Percentiles rank a stretch among this genome's conserved stretches.
These are phyloP conservation scores for Hiodon tergisus DNA, from an alignment of 2,113 vertebrate genomes.

Conservation along the genomic window DNA sequence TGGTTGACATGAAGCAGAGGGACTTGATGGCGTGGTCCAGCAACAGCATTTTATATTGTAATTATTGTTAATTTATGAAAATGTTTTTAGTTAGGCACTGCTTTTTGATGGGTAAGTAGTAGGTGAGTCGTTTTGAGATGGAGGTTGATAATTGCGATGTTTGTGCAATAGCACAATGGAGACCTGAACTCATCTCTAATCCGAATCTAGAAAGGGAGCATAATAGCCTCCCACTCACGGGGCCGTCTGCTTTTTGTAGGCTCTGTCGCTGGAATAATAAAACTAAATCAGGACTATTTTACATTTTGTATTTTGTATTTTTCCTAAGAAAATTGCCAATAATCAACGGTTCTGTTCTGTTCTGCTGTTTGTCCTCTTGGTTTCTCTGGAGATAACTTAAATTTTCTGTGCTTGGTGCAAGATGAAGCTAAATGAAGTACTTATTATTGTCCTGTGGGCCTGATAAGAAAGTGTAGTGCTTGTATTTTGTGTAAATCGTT, in stretches of 20 bases:
- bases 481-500: too few relatives aligned
- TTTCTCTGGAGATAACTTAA: too few relatives aligned
- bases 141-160: constrained; percentile 5
- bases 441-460: too few relatives aligned
- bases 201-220: not conserved
- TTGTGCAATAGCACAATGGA: not conserved
- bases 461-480: too few relatives aligned
- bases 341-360: too few relatives aligned
- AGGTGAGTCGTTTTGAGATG: constrained; percentile 8
- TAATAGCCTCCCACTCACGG: not conserved
- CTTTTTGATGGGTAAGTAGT: not conserved
- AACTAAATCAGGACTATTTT: not conserved
- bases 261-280: not conserved
- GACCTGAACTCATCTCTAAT: not conserved
- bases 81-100: constrained; percentile 11
- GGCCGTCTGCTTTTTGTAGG: too few relatives aligned
- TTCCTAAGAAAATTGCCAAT: too few relatives aligned
- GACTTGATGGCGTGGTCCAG: not conserved
- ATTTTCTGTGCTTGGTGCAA: too few relatives aligned
- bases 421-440: too few relatives aligned
- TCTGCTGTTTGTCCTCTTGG: too few relatives aligned
- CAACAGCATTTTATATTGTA: constrained; percentile 11
- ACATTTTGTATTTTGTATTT: too few relatives aligned
- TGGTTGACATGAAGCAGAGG: constrained; percentile 5
- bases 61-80: constrained; percentile 25